phyloP scores from a whole-genome alignment of 2,888 invertebrate species.

The Fragum whitleyi region DNA sequence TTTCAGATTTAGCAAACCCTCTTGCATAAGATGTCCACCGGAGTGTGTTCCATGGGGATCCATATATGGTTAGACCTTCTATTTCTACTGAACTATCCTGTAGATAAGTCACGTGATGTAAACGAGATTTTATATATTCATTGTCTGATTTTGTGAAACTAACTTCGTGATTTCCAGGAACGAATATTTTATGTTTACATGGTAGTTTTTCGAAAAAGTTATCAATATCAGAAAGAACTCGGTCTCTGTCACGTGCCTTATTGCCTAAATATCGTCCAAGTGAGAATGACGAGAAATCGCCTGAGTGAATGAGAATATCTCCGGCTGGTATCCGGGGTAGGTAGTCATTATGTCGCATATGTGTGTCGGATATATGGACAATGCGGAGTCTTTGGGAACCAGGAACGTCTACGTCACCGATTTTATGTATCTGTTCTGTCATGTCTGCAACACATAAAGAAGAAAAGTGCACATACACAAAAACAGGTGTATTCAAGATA shows the following conservation, averaged over 20 bases:
- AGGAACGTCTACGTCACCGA: slow-evolving; percentile 48
- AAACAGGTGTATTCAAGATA: too few species aligned
- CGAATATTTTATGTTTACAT: slow-evolving; percentile 80
- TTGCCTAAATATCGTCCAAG: slow-evolving; percentile 44
- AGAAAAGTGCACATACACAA: too few species aligned
- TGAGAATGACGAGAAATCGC: slow-evolving; percentile 77
- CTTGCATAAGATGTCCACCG: slow-evolving; percentile 73
- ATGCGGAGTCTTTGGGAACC: slow-evolving; percentile 66
- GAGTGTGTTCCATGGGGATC: slow-evolving; percentile 78
- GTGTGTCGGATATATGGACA: slow-evolving; percentile 82
- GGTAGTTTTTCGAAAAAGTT: slow-evolving; percentile 77
- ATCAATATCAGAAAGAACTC: slow-evolving; percentile 58
- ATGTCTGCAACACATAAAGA: neutral
- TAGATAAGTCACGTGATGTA: slow-evolving; percentile 78
- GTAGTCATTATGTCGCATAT: slow-evolving; percentile 71
- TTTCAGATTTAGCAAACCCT: slow-evolving; percentile 71
- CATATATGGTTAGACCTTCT: slow-evolving; percentile 81
- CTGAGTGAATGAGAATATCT: slow-evolving; percentile 81
- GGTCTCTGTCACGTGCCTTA: slow-evolving; percentile 37
- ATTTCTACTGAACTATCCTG: slow-evolving; percentile 73
- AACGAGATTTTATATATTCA: slow-evolving; percentile 67
- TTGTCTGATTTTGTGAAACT: slow-evolving; percentile 64
- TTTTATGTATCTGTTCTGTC: slow-evolving; percentile 26
- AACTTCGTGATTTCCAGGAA: slow-evolving; percentile 81
- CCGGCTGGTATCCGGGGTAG: slow-evolving; percentile 74